These are phyloP conservation scores for Rhinopomastus cyanomelas DNA, from an alignment of 2,113 vertebrate genomes.

Conservation along the genomic window DNA sequence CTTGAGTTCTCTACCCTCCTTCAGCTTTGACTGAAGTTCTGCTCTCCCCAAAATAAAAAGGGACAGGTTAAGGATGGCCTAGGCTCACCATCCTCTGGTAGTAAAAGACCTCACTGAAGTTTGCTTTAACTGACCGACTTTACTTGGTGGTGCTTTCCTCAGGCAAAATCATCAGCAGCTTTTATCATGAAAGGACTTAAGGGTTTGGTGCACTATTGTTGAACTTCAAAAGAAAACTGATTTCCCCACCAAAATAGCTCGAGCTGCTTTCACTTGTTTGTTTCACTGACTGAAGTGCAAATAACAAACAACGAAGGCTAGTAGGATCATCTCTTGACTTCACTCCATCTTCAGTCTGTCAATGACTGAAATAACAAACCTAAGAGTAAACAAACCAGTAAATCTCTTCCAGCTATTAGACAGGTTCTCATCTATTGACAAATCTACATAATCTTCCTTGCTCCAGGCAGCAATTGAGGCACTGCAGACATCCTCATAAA, in stretches of 20 bases:
- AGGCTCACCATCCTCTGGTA: neutral
- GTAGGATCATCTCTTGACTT: neutral
- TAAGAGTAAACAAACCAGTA: constrained; percentile 48
- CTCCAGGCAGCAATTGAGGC: constrained; percentile 25
- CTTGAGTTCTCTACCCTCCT: neutral
- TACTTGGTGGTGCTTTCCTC: neutral
- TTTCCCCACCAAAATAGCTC: neutral
- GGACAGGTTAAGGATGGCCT: neutral
- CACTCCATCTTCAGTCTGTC: constrained; percentile 19
- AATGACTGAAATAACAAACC: neutral
- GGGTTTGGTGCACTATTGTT: neutral
- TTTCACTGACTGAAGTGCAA: neutral
- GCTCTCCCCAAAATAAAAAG: neutral
- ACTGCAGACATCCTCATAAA: constrained; percentile 6
- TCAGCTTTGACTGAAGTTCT: neutral
- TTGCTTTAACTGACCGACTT: neutral
- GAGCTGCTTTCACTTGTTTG: neutral
- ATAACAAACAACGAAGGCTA: neutral
- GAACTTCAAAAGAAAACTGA: neutral
- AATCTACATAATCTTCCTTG: constrained; percentile 37
- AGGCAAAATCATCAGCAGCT: neutral
- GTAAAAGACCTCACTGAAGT: neutral
- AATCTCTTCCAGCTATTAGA: constrained; percentile 40
- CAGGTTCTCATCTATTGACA: constrained; percentile 14
- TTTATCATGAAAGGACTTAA: neutral